A percentile compares a stretch with the other conserved stretches of the same genome.
phyloP scores from a whole-genome alignment of 2,113 vertebrate genomes.

The Daubentonia madagascariensis region DNA sequence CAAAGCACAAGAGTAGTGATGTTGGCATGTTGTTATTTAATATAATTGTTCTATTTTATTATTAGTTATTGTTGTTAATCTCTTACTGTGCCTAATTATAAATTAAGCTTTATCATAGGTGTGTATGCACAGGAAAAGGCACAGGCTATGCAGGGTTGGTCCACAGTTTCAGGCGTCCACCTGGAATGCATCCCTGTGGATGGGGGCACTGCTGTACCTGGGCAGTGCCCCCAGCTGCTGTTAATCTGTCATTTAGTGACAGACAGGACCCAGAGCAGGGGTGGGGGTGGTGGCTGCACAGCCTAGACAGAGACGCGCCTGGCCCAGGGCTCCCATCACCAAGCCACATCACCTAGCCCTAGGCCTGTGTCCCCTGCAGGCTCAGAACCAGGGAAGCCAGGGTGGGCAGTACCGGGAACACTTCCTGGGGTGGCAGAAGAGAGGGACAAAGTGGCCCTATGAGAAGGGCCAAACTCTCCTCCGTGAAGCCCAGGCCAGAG shows the following conservation, averaged over 20 bases:
- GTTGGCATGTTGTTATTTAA: not conserved
- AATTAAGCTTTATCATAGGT: not conserved
- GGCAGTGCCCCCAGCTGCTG: fast-evolving
- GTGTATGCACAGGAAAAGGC: not conserved
- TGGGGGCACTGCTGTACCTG: not conserved
- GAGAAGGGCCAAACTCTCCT: not conserved
- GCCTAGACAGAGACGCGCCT: not conserved
- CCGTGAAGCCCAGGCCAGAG: not conserved
- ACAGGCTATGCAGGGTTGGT: not conserved
- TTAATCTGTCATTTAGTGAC: not conserved
- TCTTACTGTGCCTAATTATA: not conserved
- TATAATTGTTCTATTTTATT: not conserved
- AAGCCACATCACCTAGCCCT: not conserved
- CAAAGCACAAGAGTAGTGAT: not conserved
- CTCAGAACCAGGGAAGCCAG: not conserved
- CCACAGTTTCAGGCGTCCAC: not conserved
- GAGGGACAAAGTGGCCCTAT: too few species aligned
- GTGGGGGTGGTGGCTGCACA: not conserved
- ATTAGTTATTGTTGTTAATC: not conserved
- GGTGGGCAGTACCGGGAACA: fast-evolving
- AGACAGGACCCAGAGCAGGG: not conserved
- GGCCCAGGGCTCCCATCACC: not conserved
- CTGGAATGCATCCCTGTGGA: not conserved
- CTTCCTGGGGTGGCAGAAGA: not conserved
- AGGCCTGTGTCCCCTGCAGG: not conserved